Conservation (phyloP, 2,888 invertebrate species). For the Thysanoteuthis rhombus region DNA sequence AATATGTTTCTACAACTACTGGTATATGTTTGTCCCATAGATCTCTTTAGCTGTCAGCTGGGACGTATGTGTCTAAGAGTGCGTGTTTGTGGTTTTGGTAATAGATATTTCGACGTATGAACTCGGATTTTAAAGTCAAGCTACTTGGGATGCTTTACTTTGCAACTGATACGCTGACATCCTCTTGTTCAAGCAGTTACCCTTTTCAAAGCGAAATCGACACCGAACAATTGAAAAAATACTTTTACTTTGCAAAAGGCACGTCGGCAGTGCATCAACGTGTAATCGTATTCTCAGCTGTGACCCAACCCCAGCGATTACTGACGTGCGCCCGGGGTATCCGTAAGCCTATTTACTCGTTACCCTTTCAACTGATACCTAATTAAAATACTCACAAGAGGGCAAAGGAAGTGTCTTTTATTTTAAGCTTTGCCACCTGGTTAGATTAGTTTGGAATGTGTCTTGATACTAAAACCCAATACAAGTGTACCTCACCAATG, state of each 20-base stretch:
- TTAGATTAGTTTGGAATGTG: too few species aligned
- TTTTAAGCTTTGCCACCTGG: neutral
- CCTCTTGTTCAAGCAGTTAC: neutral
- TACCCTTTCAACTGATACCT: neutral
- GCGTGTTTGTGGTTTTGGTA: too few species aligned
- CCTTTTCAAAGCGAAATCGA: neutral
- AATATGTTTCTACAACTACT: too few species aligned
- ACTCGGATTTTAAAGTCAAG: neutral
- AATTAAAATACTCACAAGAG: neutral
- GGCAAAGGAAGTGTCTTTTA: neutral
- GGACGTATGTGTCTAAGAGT: too few species aligned
- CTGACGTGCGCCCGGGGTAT: neutral
- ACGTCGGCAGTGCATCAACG: neutral
- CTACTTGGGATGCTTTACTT: neutral
- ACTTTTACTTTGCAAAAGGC: neutral
- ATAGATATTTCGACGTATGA: neutral
- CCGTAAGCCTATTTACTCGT: neutral
- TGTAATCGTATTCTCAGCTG: neutral
- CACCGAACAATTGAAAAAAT: neutral
- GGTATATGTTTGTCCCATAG: too few species aligned
- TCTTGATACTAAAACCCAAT: neutral
- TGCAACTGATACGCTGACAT: neutral
- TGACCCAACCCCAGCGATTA: neutral
- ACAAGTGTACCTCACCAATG: neutral
- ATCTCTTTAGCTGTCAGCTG: too few species aligned